These are phyloP conservation scores for Apodemia duryi DNA, from an alignment of 2,888 invertebrate genomes.

Conservation along the genomic window DNA sequence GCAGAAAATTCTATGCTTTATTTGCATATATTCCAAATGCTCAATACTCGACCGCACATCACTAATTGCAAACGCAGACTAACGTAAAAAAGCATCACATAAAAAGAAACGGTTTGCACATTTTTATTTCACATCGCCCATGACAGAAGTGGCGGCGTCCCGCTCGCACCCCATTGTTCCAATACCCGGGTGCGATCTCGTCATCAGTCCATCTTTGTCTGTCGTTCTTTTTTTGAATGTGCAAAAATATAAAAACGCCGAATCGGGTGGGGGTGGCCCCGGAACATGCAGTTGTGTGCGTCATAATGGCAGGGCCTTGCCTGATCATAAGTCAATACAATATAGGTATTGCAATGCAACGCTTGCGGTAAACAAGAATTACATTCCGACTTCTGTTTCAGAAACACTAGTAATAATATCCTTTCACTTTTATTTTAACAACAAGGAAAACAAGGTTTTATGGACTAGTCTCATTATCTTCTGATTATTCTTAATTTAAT, in stretches of 20 bases:
- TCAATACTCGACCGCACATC: slow-evolving; percentile 68
- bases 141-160: slow-evolving; percentile 68
- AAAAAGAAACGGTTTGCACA: slow-evolving; percentile 74
- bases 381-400: neutral
- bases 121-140: slow-evolving; percentile 73
- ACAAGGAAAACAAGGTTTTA: neutral
- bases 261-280: slow-evolving; percentile 61
- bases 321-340: slow-evolving; percentile 76
- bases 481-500: too few species aligned
- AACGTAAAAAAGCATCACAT: slow-evolving; percentile 76
- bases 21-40: slow-evolving; percentile 67
- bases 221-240: slow-evolving; percentile 73
- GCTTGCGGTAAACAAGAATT: slow-evolving; percentile 29
- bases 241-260: slow-evolving; percentile 78
- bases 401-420: neutral
- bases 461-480: too few species aligned
- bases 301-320: slow-evolving; percentile 72
- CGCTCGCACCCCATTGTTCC: slow-evolving; percentile 69
- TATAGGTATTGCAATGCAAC: slow-evolving; percentile 36
- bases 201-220: slow-evolving; percentile 79
- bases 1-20: slow-evolving; percentile 34
- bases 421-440: neutral
- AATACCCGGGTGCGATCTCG: slow-evolving; percentile 47
- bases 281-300: slow-evolving; percentile 62
- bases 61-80: slow-evolving; percentile 79